phyloP scores from a whole-genome alignment of 2,113 vertebrate species.

The Romanogobio albipinnatus region DNA sequence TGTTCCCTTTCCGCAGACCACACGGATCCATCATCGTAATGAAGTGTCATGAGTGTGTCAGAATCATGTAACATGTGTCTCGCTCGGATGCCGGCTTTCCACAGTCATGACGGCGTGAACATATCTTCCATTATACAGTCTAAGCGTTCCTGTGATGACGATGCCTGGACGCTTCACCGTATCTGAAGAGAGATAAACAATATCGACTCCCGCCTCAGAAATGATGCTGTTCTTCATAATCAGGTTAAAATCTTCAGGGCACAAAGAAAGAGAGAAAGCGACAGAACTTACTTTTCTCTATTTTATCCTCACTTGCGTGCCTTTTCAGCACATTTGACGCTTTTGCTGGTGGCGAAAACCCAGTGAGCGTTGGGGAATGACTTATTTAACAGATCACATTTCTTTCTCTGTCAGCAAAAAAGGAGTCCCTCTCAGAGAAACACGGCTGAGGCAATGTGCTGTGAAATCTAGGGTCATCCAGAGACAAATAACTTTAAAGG shows the following conservation, averaged over 20 bases:
- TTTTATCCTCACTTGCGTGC: conserved; percentile 32
- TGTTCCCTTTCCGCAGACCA: background rate
- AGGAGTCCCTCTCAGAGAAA: conserved; percentile 42
- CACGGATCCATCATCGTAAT: background rate
- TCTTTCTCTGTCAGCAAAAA: conserved; percentile 59
- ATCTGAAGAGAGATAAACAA: conserved; percentile 19
- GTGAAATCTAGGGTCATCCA: conserved; percentile 59
- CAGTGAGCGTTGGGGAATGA: conserved; percentile 52
- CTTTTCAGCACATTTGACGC: conserved; percentile 53
- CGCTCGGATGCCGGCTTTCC: too few species aligned
- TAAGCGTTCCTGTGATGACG: background rate
- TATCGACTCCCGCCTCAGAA: conserved; percentile 25
- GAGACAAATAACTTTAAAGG: conserved; percentile 53
- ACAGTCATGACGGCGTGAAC: conserved; percentile 19
- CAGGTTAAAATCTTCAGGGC: conserved; percentile 34
- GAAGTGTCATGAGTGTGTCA: conserved; percentile 15
- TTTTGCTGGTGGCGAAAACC: conserved; percentile 54
- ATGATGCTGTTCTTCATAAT: conserved; percentile 33
- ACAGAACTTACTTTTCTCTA: conserved; percentile 45
- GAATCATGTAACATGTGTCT: background rate
- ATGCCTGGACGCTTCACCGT: background rate
- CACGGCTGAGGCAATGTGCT: conserved; percentile 46
- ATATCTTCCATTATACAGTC: background rate
- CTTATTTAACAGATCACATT: conserved; percentile 65
- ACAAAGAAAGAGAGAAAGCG: conserved; percentile 13